phyloP scores from a whole-genome alignment of 2,113 vertebrate genomes.

The Equus przewalskii region DNA sequence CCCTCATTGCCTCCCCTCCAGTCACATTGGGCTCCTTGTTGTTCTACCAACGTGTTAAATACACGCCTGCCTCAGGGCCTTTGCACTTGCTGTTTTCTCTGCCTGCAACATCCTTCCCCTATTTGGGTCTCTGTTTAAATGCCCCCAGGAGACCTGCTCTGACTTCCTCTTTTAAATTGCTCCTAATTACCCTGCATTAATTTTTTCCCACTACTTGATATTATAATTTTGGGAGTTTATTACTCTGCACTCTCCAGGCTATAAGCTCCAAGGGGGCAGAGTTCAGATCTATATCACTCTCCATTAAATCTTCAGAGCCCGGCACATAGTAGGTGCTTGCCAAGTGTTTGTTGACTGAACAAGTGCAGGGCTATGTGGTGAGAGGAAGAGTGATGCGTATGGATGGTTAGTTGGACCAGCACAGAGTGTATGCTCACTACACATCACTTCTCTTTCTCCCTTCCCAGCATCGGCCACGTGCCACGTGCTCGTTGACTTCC shows the following conservation, averaged over 20 bases:
- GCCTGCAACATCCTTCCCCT: not conserved
- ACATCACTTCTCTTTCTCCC: not conserved
- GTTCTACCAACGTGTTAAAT: not conserved
- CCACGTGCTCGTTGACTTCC: not conserved
- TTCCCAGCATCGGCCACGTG: not conserved
- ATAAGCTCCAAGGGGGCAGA: not conserved
- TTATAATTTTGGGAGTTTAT: not conserved
- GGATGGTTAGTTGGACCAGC: fast-evolving
- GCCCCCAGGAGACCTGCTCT: not conserved
- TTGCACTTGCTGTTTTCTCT: not conserved
- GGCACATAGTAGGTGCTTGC: not conserved
- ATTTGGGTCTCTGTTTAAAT: not conserved
- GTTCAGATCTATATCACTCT: not conserved
- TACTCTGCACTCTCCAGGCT: not conserved
- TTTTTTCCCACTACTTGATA: no score
- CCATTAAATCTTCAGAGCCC: not conserved
- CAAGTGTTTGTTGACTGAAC: not conserved
- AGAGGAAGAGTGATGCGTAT: not conserved
- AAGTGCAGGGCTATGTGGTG: not conserved
- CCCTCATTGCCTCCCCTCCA: not conserved
- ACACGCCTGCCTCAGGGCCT: not conserved
- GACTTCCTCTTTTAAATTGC: not conserved
- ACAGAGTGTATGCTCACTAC: not conserved
- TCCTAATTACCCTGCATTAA: not conserved
- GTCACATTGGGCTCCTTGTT: not conserved